Evolutionary conservation across 2,888 invertebrate species (phyloP).

Genomic region (Andrena marginata): DNA sequence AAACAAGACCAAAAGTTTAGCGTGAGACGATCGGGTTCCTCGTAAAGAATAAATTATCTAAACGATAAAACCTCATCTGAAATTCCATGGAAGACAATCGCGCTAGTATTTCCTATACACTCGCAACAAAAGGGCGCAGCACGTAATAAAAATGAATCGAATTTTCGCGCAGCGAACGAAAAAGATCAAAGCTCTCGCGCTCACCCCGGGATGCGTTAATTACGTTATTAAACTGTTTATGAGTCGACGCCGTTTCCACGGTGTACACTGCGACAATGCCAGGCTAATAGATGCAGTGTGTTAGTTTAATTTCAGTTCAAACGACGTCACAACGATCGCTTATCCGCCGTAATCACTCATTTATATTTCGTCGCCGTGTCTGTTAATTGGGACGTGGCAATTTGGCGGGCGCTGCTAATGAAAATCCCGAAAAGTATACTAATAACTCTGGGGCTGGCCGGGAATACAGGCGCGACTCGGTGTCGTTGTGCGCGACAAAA

Average conservation of each 20-base stretch:
- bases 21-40: background rate
- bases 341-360: conserved; percentile 58
- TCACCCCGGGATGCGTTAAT: conserved; percentile 48
- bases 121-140: background rate
- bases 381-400: conserved; percentile 62
- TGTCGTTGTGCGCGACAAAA: conserved; percentile 7
- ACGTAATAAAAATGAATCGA: background rate
- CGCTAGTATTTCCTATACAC: background rate
- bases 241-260: conserved; percentile 8
- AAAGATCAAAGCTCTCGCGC: background rate
- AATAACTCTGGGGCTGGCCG: conserved; percentile 23
- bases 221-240: conserved; percentile 53
- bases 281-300: conserved; percentile 36
- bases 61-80: background rate
- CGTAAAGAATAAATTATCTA: background rate
- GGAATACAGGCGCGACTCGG: conserved; percentile 18
- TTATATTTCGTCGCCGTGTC: conserved; percentile 48
- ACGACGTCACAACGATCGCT: conserved; percentile 47
- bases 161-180: background rate
- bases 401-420: conserved; percentile 36
- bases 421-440: conserved; percentile 50
- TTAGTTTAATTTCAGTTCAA: conserved; percentile 61
- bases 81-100: background rate
- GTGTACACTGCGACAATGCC: background rate
- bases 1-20: background rate